Conservation (phyloP, 2,888 invertebrate species). For the Scaptodrosophila latifasciaeformis region DNA sequence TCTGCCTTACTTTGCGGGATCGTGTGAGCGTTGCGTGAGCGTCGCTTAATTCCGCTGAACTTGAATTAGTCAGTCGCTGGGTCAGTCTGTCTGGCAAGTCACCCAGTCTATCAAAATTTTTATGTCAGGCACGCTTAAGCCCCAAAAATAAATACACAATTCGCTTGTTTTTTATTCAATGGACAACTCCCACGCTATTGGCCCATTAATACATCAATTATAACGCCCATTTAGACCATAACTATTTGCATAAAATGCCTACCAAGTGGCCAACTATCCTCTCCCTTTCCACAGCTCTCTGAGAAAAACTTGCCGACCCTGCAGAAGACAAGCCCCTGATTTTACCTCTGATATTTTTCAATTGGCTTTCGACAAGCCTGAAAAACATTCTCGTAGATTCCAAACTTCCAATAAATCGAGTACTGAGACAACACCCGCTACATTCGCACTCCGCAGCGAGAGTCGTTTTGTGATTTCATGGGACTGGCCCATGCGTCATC, state of each 20-base stretch:
- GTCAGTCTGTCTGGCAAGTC: too few species aligned
- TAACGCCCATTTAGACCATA: neutral
- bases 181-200: conserved; percentile 28
- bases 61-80: conserved; percentile 52
- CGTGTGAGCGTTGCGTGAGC: conserved; percentile 23
- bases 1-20: too few species aligned
- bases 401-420: too few species aligned
- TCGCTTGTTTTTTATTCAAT: conserved; percentile 12
- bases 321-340: conserved; percentile 52
- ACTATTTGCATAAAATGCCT: conserved; percentile 8
- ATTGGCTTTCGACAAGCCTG: too few species aligned
- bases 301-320: conserved; percentile 15
- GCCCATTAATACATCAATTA: neutral
- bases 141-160: too few species aligned
- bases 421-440: too few species aligned
- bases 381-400: too few species aligned
- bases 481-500: conserved; percentile 4
- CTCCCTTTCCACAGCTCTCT: too few species aligned
- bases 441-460: too few species aligned
- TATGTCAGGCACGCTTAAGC: neutral
- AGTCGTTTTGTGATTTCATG: too few species aligned
- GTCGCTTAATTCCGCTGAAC: conserved; percentile 45
- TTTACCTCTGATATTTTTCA: conserved; percentile 28
- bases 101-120: conserved; percentile 21
- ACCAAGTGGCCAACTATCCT: neutral